These are phyloP conservation scores for Corticium candelabrum DNA, from an alignment of 37 sponge, comb jelly and placozoan species.

Conservation along the genomic window DNA sequence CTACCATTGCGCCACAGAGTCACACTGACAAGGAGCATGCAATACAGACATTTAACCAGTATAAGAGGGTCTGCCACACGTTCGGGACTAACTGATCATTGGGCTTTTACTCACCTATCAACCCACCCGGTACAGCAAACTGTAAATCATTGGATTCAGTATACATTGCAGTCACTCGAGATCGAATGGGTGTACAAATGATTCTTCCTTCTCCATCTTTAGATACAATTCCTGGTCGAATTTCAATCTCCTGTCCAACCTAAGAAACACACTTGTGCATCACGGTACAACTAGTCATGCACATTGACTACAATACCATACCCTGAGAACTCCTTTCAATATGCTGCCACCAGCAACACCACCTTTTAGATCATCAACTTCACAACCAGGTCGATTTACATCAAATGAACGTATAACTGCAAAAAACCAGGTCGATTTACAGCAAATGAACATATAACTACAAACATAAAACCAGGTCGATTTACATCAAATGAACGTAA, in stretches of 20 bases:
- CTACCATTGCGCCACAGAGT: no score
- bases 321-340: slow-evolving; percentile 81
- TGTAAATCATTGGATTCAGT: slow-evolving; percentile 92
- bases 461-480: slow-evolving; percentile 66
- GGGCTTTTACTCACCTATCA: slow-evolving; percentile 57
- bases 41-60: no score
- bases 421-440: slow-evolving; percentile 84
- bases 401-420: slow-evolving; percentile 94
- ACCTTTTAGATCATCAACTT: slow-evolving; percentile 93
- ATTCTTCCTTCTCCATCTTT: slow-evolving; percentile 76
- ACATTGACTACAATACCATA: slow-evolving; percentile 13
- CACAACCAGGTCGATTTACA: slow-evolving; percentile 91
- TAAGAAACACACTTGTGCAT: neutral
- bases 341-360: slow-evolving; percentile 99
- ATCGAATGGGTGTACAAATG: slow-evolving; percentile 72
- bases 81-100: neutral
- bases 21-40: no score
- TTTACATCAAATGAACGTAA: slow-evolving; percentile 94
- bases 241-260: slow-evolving; percentile 94
- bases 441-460: slow-evolving; percentile 93
- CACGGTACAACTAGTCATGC: neutral
- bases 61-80: no score
- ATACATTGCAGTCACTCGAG: slow-evolving; percentile 69
- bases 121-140: slow-evolving; percentile 93
- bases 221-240: slow-evolving; percentile 89